phyloP scores from a whole-genome alignment of 2,888 invertebrate species.

The Lasioglossum villosulum region DNA sequence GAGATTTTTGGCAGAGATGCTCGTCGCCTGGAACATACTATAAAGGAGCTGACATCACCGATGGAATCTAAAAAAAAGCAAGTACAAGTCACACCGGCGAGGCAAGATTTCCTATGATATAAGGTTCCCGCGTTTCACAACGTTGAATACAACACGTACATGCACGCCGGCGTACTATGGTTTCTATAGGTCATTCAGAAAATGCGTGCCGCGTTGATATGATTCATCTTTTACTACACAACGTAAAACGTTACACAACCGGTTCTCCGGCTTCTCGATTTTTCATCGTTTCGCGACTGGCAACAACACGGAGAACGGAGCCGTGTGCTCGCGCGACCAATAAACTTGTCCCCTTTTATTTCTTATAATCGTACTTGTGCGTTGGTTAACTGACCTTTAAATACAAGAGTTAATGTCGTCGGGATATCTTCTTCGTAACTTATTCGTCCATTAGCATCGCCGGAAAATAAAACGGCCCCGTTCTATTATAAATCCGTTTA shows the following conservation, averaged over 20 bases:
- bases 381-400: neutral
- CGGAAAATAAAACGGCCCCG: neutral
- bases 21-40: neutral
- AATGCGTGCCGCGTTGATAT: constrained; percentile 58
- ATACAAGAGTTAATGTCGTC: constrained; percentile 5
- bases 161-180: constrained; percentile 24
- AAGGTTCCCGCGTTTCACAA: constrained; percentile 44
- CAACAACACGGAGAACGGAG: neutral
- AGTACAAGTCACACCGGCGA: constrained; percentile 28
- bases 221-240: constrained; percentile 68
- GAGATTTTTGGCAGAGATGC: constrained; percentile 6
- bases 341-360: constrained; percentile 20
- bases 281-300: constrained; percentile 38
- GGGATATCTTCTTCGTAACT: neutral
- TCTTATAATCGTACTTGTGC: neutral
- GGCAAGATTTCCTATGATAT: constrained; percentile 38
- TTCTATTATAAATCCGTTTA: neutral
- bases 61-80: constrained; percentile 28
- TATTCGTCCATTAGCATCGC: neutral
- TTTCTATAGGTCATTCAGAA: constrained; percentile 70
- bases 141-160: constrained; percentile 33
- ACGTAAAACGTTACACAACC: constrained; percentile 52
- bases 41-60: constrained; percentile 49
- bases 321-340: neutral
- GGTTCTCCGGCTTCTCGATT: constrained; percentile 27